Percentiles rank a stretch among this genome's conserved stretches.
These are phyloP conservation scores for Trissonchulus sp. DNA, from an alignment of 2,888 invertebrate species.

Conservation along the genomic window DNA sequence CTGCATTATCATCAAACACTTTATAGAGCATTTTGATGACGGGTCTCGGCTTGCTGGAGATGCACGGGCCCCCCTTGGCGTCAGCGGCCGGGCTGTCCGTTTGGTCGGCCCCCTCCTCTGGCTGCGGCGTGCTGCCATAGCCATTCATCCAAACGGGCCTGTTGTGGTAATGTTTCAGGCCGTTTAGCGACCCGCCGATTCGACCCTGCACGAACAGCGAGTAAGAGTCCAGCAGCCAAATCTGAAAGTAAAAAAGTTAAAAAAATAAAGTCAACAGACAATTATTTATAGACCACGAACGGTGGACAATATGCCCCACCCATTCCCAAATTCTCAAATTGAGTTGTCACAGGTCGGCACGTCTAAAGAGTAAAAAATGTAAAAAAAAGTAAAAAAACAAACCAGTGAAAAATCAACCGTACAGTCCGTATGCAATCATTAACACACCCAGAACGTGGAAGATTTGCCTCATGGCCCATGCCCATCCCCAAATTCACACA, in stretches of 20 bases:
- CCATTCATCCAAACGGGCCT: too few relatives aligned
- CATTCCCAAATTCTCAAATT: too few relatives aligned
- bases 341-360: too few relatives aligned
- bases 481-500: too few relatives aligned
- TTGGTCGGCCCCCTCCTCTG: not conserved
- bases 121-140: not conserved
- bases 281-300: too few relatives aligned
- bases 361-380: too few relatives aligned
- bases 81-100: not conserved
- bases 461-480: too few relatives aligned
- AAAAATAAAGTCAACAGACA: not conserved
- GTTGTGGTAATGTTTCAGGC: not conserved
- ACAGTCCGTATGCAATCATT: too few relatives aligned
- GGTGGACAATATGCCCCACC: too few relatives aligned
- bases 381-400: too few relatives aligned
- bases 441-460: too few relatives aligned
- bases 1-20: conserved; percentile 41
- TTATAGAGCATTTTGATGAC: conserved; percentile 47
- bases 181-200: conserved; percentile 7
- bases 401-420: too few relatives aligned
- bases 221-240: conserved; percentile 48
- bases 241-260: conserved; percentile 31
- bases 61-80: not conserved
- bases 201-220: conserved; percentile 38
- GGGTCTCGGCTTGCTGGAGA: conserved; percentile 39